Evolutionary conservation across 2,113 vertebrate genomes (phyloP).

Genomic region (Catharus bicknelli): DNA sequence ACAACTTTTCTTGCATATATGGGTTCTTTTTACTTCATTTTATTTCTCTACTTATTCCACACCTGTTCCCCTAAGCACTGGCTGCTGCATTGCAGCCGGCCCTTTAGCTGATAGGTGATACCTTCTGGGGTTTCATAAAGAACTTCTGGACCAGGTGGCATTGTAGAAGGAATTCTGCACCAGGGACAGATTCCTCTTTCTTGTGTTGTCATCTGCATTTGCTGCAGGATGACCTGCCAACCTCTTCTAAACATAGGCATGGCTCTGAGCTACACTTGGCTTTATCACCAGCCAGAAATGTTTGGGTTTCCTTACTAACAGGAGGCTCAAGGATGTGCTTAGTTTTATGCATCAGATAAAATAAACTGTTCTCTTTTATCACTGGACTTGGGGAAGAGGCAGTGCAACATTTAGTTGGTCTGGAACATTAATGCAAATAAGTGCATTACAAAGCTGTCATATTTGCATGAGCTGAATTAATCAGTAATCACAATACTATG

Average conservation of each 20-base stretch:
- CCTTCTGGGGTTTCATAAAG: neutral
- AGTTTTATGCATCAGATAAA: neutral
- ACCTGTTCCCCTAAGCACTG: neutral
- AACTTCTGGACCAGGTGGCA: neutral
- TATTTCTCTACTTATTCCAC: neutral
- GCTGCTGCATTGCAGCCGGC: neutral
- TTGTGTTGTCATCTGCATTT: neutral
- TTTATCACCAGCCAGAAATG: neutral
- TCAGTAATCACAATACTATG: neutral
- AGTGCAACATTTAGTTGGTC: neutral
- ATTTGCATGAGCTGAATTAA: neutral
- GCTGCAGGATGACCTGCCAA: neutral
- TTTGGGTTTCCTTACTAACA: neutral
- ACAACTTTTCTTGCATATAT: neutral
- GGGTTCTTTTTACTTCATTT: neutral
- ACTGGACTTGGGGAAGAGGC: neutral
- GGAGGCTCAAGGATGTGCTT: neutral
- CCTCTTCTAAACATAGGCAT: neutral
- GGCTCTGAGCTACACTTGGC: rapidly evolving
- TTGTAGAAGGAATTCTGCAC: neutral
- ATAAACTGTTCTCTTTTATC: neutral
- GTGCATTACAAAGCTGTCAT: rapidly evolving
- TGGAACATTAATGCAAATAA: neutral
- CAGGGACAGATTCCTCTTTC: neutral
- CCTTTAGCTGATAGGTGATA: neutral